Conservation (phyloP, 2,113 vertebrate species). For the Planiliza haematocheilus region DNA sequence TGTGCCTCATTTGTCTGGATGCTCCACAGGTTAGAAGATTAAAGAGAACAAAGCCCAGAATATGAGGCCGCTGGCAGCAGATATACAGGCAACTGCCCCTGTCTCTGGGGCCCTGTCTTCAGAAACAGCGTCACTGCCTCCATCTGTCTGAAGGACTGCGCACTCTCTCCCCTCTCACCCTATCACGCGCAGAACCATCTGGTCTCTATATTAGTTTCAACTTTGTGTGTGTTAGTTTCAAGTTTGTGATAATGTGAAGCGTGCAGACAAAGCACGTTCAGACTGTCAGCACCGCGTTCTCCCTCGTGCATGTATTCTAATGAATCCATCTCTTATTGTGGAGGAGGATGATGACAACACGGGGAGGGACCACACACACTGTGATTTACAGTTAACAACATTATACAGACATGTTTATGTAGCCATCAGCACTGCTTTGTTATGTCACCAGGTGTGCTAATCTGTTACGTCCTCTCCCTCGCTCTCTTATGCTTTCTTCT, state of each 20-base stretch:
- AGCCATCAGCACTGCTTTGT: not conserved
- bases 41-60: slow-evolving; percentile 67
- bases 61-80: slow-evolving; percentile 57
- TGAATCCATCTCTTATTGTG: too few species aligned
- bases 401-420: not conserved
- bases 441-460: slow-evolving; percentile 1
- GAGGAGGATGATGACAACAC: not conserved
- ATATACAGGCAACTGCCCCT: slow-evolving; percentile 25
- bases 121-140: slow-evolving; percentile 74
- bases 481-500: slow-evolving; percentile 13
- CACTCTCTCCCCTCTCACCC: slow-evolving; percentile 10
- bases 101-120: slow-evolving; percentile 58
- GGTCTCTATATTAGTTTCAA: not conserved
- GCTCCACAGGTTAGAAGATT: slow-evolving; percentile 63
- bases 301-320: not conserved
- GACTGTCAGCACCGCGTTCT: not conserved
- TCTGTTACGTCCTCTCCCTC: slow-evolving; percentile 4
- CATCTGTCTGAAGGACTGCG: slow-evolving; percentile 64
- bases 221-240: slow-evolving; percentile 17
- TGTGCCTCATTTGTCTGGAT: slow-evolving; percentile 45
- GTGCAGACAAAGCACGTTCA: not conserved
- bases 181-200: slow-evolving; percentile 45
- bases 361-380: not conserved
- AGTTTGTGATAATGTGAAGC: not conserved
- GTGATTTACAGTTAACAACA: not conserved